Evolutionary conservation across 2,888 invertebrate genomes (phyloP).

Genomic region (Polydrusus tereticollis): DNA sequence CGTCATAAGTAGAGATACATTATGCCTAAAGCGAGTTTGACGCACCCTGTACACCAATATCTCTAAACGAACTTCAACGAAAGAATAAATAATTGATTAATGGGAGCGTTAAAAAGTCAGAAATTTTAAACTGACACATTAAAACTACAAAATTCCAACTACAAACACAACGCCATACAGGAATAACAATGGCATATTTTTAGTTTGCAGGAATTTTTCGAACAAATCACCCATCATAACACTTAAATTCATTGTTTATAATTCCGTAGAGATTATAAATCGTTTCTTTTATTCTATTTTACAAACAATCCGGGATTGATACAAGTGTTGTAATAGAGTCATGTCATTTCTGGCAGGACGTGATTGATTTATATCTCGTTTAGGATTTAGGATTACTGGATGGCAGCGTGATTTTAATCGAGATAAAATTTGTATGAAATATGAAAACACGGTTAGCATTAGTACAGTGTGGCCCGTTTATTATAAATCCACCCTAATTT

Average conservation of each 20-base stretch:
- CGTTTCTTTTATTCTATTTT: slow-evolving; percentile 46
- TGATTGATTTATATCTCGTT: slow-evolving; percentile 38
- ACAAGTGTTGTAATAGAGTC: slow-evolving; percentile 38
- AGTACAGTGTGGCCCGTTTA: no score
- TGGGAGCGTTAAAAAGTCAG: no score
- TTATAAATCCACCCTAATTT: no score
- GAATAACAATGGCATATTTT: slow-evolving; percentile 43
- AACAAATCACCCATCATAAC: slow-evolving; percentile 46
- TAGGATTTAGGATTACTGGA: slow-evolving; percentile 27
- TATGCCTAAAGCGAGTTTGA: no score
- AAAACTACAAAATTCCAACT: slow-evolving; percentile 26
- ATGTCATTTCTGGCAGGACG: slow-evolving; percentile 31
- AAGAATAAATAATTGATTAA: no score
- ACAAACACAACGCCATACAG: no score
- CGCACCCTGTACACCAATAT: no score
- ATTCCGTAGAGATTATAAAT: slow-evolving; percentile 37
- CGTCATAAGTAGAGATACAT: no score
- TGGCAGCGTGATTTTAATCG: slow-evolving; percentile 26
- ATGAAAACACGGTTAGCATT: no score
- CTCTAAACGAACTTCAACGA: no score
- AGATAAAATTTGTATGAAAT: slow-evolving; percentile 30
- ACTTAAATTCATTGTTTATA: slow-evolving; percentile 38
- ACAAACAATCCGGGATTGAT: slow-evolving; percentile 38
- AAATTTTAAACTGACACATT: no score
- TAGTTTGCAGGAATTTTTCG: slow-evolving; percentile 20